phyloP scores from a whole-genome alignment of 2,888 invertebrate species.

The Ethmia dodecea region DNA sequence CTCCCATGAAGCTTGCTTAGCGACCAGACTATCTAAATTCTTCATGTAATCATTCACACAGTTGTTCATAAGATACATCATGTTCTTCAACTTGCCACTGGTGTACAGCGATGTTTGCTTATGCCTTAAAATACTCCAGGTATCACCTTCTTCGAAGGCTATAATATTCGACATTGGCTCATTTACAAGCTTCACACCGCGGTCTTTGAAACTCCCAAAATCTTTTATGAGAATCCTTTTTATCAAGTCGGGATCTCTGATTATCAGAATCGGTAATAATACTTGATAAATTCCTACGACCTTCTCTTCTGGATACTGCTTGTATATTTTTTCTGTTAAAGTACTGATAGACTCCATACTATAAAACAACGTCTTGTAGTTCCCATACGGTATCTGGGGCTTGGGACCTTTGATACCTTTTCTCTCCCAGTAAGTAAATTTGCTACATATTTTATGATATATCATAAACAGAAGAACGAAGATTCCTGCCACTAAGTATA shows the following conservation, averaged over 20 bases:
- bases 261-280: slow-evolving; percentile 24
- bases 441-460: background rate
- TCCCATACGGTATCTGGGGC: slow-evolving; percentile 5
- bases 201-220: slow-evolving; percentile 29
- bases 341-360: slow-evolving; percentile 11
- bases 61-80: slow-evolving; percentile 35
- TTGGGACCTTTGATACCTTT: slow-evolving; percentile 8
- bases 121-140: slow-evolving; percentile 36
- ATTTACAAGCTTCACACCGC: slow-evolving; percentile 26
- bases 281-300: slow-evolving; percentile 33
- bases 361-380: background rate
- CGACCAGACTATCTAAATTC: slow-evolving; percentile 21
- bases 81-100: slow-evolving; percentile 32
- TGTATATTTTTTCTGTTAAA: slow-evolving; percentile 14
- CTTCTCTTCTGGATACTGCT: slow-evolving; percentile 28
- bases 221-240: slow-evolving; percentile 30
- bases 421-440: slow-evolving; percentile 6
- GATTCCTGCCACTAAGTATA: background rate
- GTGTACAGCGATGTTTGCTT: slow-evolving; percentile 37
- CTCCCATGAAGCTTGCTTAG: slow-evolving; percentile 25
- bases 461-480: background rate
- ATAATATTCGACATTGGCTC: slow-evolving; percentile 29
- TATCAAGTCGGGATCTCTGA: slow-evolving; percentile 32
- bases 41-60: slow-evolving; percentile 26
- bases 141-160: slow-evolving; percentile 32